Evolutionary conservation across 1,140 invertebrate genomes (phyloP), one percentile per base, ranked within the genome.

Genomic region (Drosophila bipectinata): DNA sequence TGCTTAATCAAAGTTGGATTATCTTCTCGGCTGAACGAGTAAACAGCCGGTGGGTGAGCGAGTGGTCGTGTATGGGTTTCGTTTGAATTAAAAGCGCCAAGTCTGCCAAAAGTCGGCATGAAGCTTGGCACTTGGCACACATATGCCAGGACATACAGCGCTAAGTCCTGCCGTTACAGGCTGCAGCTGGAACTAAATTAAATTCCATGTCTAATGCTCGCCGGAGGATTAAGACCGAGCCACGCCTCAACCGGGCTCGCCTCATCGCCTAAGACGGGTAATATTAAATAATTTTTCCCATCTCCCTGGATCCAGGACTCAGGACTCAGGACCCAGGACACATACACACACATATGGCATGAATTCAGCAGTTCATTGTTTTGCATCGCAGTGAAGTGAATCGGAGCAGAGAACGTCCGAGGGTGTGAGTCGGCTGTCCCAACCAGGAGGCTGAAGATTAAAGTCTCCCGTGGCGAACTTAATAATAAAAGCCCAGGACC

Each of bases 1-100:
- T 88, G 79, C 83, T 88, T 88, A 88, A 88, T 88, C 83, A 88
- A 88, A 88, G 83, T 88, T 88, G 83, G 83, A 88, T 88, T 88
- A 88, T 88, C 83, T 83, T 62, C 60, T 56, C 21, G 68, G 78
- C 66, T 48, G 74, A 62, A 53, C 14, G 30, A 81, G 76, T 64
- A 77, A 79, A 79, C 66, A 80, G 59, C n/a, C 12, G 48, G 32
- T 18, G 21, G 30, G 26, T 28, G 26, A 28, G 21, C 49, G 51
- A 34, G 49, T 30, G 24, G 34, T 45, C 57, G 67, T 62, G 66
- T 72, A 69, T 69, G 72, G 79, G 51, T 79, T 88, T 79, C 76
- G 69, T 87, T 83, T 88, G 79, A 83, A 88, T 87, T 88, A 87
- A 88, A 87, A 87, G 57, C 79, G 83, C 71, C 75, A 79, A 73